Base-by-base conservation (phyloP, 2,797 vertebrate genomes). In the Gastrophryne carolinensis region DNA sequence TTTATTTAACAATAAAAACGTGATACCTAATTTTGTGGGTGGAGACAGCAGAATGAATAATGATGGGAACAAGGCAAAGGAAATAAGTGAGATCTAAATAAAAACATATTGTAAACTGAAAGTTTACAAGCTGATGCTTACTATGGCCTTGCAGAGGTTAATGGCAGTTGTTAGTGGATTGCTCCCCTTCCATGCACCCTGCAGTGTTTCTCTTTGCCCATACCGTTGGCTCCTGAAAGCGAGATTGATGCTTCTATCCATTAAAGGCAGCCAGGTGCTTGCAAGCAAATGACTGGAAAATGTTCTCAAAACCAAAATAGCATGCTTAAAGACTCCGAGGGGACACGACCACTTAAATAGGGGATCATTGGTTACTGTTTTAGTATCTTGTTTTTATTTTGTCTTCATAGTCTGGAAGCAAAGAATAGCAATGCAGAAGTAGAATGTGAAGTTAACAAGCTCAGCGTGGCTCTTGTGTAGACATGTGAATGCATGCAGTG, bases 241-340 rank as follows among this genome's bases (percentile, higher is more conserved):
- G 24, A 76, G 74, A 70, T 76, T 70, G 57, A 76, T 76, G 66
- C 57, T 70, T 49, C 74, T 63, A 58, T 63, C 74, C 66, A 70
- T 70, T 70, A 63, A 64, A 30, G 63, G 34, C 66, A 34, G 58
- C 57, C 74, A 76, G 74, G 74, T 76, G 74, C 66, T 76, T 64
- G 56, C 41, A 60, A 75, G 54, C 44, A 75, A 75, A 75, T 68
- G 73, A 69, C 74, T 76, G 66, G 74, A 76, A 76, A 76, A 63
- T 76, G 66, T 76, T 63, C 73, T 70, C 27, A 26, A 47, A 63
- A 70, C 74, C 35, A 70, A 70, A 76, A 76, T 76, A 76, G 74
- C 74, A 44, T 54, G 47, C 26, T 53, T 76, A 76, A 70, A 54
- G 65, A 70, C 73, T 44, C 73, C 57, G 8, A 70, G 13, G 73